Base-by-base conservation (phyloP, 1,140 invertebrate genomes). In the Trissolcus basalis region DNA sequence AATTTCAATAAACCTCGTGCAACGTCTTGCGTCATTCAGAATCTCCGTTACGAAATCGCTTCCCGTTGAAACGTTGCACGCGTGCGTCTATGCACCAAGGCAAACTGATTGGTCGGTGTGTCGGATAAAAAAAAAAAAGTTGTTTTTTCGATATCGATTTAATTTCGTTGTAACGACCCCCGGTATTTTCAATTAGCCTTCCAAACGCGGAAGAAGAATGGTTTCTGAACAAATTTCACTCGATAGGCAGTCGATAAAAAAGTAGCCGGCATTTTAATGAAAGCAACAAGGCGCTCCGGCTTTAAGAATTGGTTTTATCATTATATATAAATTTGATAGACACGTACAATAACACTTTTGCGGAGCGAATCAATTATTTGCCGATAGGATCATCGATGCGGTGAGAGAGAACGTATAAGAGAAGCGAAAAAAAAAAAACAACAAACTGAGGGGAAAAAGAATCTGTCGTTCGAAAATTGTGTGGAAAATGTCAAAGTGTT, bases 401-500 rank as follows among this genome's bases (percentile, higher is more conserved):
- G n/a, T n/a, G n/a, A n/a, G n/a, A n/a, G 1, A 15, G 36, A 39
- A 39, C 43, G 11, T 6, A 1, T 12, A 13, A 44, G 7, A 13
- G 12, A 44, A 44, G 12, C 6, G n/a, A n/a, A 12, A 0, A n/a
- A 3, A 12, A 14, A 44, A 14, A 44, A 44, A 9, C 36, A 16
- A 12, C n/a, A 35, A 32, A n/a, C n/a, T n/a, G n/a, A n/a, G n/a
- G n/a, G n/a, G n/a, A 10, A 15, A 15, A 50, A 53, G 41, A 65
- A 58, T 45, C 4, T 1, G 45, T 1, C 19, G 48, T 9, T 48
- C 54, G 47, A 33, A 54, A 69, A 49, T 41, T 53, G 58, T 6
- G 19, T 15, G 43, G 69, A 78, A 74, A 77, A 67, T 77, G 73
- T 77, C 73, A 70, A 71, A 67, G 58, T 55, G 58, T 63, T 69